Percentiles rank a stretch among this genome's conserved stretches.
phyloP scores from a whole-genome alignment of 2,797 vertebrate genomes.

The Myiotriccus ornatus region DNA sequence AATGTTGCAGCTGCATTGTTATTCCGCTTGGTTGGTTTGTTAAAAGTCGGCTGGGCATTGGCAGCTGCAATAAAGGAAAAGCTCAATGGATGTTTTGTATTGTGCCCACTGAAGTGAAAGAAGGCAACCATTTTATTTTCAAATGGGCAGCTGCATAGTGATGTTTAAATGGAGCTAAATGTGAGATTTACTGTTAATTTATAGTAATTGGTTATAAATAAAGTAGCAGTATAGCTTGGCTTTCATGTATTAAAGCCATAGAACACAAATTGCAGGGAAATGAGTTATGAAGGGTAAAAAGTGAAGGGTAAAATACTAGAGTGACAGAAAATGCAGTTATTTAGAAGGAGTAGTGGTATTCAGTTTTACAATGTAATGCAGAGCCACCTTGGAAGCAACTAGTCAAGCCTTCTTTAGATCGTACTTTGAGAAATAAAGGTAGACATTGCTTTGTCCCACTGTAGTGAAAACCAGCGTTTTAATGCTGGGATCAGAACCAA shows the following conservation, averaged over 20 bases:
- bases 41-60: constrained; percentile 83
- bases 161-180: constrained; percentile 82
- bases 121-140: constrained; percentile 86
- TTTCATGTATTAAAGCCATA: constrained; percentile 46
- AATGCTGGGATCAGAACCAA: constrained; percentile 30
- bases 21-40: constrained; percentile 85
- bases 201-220: constrained; percentile 81
- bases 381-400: constrained; percentile 38
- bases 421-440: constrained; percentile 55
- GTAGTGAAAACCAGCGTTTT: constrained; percentile 31
- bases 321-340: constrained; percentile 30
- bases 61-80: constrained; percentile 80
- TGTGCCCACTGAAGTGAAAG: constrained; percentile 81
- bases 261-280: constrained; percentile 37
- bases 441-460: constrained; percentile 8
- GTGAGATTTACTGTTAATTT: constrained; percentile 83
- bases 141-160: constrained; percentile 82
- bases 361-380: constrained; percentile 32
- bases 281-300: constrained; percentile 28
- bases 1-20: constrained; percentile 87
- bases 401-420: constrained; percentile 41
- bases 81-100: constrained; percentile 86
- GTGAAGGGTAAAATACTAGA: constrained; percentile 19
- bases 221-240: constrained; percentile 60
- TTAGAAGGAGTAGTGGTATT: constrained; percentile 45